These are phyloP conservation scores for Gallinago stenura DNA, from an alignment of 2,797 vertebrate genomes.

Conservation along the genomic window DNA sequence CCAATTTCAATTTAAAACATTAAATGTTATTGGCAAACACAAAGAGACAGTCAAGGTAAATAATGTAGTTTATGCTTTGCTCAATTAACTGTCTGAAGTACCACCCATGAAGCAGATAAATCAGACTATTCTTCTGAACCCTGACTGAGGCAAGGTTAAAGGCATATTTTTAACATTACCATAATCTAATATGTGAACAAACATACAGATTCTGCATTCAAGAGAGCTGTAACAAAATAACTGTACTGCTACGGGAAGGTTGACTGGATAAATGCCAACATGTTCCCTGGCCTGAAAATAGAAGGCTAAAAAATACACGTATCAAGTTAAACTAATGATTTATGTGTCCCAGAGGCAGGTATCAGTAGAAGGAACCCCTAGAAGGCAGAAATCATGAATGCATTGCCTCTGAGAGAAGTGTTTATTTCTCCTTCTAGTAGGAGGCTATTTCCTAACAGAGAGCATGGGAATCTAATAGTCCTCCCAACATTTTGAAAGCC, in stretches of 20 bases:
- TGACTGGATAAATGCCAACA: neutral
- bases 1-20: slow-evolving; percentile 71
- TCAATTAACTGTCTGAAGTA: slow-evolving; percentile 47
- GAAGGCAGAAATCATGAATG: slow-evolving; percentile 2
- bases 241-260: neutral
- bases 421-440: slow-evolving; percentile 26
- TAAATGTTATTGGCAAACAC: slow-evolving; percentile 59
- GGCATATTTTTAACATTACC: neutral
- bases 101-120: slow-evolving; percentile 49
- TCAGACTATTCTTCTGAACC: slow-evolving; percentile 39
- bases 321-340: neutral
- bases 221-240: neutral
- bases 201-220: slow-evolving; percentile 11
- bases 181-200: slow-evolving; percentile 36
- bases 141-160: slow-evolving; percentile 45
- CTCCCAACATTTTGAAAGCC: neutral
- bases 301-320: neutral
- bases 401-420: neutral
- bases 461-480: neutral
- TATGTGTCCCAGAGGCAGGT: slow-evolving; percentile 11
- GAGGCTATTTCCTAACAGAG: neutral
- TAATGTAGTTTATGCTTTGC: slow-evolving; percentile 1
- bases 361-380: neutral
- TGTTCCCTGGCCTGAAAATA: neutral
- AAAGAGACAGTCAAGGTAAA: slow-evolving; percentile 58